Evolutionary conservation across 2,113 vertebrate genomes (phyloP), one percentile per base, ranked within the genome.

Genomic region (Willisornis vidua): DNA sequence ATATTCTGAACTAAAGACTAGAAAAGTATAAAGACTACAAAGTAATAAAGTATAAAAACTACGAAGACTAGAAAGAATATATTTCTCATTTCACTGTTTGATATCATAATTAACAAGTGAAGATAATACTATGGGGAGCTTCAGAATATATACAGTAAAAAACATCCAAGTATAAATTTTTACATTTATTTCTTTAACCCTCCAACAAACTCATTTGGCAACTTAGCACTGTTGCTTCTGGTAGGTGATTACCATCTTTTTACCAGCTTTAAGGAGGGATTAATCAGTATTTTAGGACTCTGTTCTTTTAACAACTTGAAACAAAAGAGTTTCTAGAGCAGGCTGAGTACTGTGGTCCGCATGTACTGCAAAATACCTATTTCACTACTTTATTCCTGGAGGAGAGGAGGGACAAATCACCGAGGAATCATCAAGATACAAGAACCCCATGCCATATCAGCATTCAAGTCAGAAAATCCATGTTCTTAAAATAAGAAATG

Each of bases 401-500:
- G 63, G 76, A 73, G 33, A 77, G 14, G 33, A 55, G 22, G 48
- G 29, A 59, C 45, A 72, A 84, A 25, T 59, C 61, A 75, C 12
- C 1, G 1, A 77, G 45, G n/a, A 59, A 12, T 51, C 46, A 59
- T 67, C 43, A 67, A 26, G 51, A 62, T 67, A 19, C 5, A 25
- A 88, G 48, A 85, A 73, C 33, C 55, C 73, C 67, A 74, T 95
- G 67, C 18, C 15, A 2, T 45, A 89, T 90, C 80, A 72, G 28
- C 72, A 94, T 92, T 86, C 90, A 86, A 88, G 85, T 77, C 65
- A 94, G 52, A 54, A 90, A 71, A 93, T 78, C 55, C 5, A 0
- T 57, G 43, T 74, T 94, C 91, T 80, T 49, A 95, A 90, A 91
- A 85, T 85, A 81, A 84, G 88, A 94, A 93, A 97, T 95, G 93